phyloP scores from a whole-genome alignment of 1,140 invertebrate genomes.

The Halesus radiatus region DNA sequence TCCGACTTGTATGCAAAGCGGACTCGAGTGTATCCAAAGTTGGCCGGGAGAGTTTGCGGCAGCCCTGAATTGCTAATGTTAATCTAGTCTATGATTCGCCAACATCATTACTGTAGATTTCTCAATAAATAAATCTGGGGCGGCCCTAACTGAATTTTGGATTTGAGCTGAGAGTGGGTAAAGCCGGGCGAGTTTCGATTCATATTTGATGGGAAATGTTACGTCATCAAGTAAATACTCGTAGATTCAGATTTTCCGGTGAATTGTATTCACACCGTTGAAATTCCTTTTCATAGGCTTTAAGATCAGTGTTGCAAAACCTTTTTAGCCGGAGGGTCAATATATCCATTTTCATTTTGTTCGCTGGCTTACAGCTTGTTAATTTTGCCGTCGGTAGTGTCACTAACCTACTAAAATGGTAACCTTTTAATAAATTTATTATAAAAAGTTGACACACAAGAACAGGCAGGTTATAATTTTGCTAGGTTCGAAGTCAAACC shows the following conservation, averaged over 20 bases:
- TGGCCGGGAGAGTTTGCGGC: constrained; percentile 7
- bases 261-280: no score
- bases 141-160: constrained; percentile 20
- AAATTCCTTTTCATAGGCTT: no score
- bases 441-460: no score
- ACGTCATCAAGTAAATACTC: not conserved
- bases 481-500: no score
- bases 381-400: no score
- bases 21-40: constrained; percentile 29
- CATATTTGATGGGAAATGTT: not conserved
- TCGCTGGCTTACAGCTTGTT: no score
- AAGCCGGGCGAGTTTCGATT: not conserved
- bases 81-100: constrained; percentile 35
- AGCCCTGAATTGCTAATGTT: constrained; percentile 31
- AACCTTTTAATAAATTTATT: no score
- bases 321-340: no score
- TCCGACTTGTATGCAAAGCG: constrained; percentile 33
- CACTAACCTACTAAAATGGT: no score
- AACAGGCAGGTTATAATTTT: no score
- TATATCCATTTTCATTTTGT: no score
- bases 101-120: constrained; percentile 33
- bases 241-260: not conserved
- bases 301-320: no score
- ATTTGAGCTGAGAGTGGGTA: not conserved
- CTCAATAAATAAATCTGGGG: constrained; percentile 33